Evolutionary conservation across 2,888 invertebrate species (phyloP).

Genomic region (Brenthis daphne): DNA sequence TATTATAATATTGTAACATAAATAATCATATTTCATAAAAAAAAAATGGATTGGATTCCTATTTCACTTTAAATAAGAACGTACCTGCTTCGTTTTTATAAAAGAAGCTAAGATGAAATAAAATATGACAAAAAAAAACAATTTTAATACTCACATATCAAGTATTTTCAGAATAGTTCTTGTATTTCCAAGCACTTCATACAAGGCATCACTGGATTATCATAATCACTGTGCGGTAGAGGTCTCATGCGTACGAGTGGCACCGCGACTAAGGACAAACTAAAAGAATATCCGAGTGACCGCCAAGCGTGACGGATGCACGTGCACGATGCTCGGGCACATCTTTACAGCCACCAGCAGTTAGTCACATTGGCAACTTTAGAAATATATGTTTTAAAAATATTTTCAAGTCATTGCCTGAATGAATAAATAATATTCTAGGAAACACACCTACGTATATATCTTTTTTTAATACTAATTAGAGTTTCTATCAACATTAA

Average conservation of each 20-base stretch:
- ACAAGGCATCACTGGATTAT: conserved; percentile 43
- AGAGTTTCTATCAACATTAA: too few relatives aligned
- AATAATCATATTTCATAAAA: too few relatives aligned
- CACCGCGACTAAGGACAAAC: conserved; percentile 70
- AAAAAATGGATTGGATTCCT: too few relatives aligned
- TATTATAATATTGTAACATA: too few relatives aligned
- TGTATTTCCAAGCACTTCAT: conserved; percentile 16
- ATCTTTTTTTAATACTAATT: too few relatives aligned
- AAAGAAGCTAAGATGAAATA: too few relatives aligned
- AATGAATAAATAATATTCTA: too few relatives aligned
- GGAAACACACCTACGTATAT: too few relatives aligned
- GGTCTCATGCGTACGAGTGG: conserved; percentile 66
- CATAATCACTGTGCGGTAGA: conserved; percentile 65
- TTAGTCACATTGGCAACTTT: conserved; percentile 6
- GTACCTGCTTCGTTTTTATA: too few relatives aligned
- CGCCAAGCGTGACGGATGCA: conserved; percentile 76
- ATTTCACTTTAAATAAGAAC: too few relatives aligned
- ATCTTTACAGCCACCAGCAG: conserved; percentile 29
- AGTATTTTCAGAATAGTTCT: conserved; percentile 16
- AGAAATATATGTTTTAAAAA: too few relatives aligned
- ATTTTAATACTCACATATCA: conserved; percentile 29
- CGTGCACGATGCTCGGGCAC: conserved; percentile 68
- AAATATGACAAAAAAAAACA: neutral
- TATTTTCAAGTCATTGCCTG: too few relatives aligned
- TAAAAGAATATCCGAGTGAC: conserved; percentile 74